These are phyloP conservation scores for Mobula hypostoma DNA, from an alignment of 2,113 vertebrate genomes.

Conservation along the genomic window DNA sequence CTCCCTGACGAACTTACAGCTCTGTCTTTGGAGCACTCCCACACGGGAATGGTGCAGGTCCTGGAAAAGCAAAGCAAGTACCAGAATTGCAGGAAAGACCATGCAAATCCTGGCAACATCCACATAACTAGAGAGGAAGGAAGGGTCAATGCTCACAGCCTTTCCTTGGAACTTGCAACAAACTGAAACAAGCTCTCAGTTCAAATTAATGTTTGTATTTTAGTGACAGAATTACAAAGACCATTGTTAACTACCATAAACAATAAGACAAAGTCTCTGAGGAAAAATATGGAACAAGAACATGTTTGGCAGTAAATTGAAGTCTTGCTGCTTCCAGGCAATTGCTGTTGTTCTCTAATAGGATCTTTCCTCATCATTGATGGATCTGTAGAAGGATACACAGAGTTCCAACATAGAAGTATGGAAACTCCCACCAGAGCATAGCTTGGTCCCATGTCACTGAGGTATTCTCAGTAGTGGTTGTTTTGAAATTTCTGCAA, in stretches of 20 bases:
- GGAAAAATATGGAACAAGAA: background rate
- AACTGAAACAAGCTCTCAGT: background rate
- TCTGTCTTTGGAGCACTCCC: background rate
- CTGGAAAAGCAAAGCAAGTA: background rate
- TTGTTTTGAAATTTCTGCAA: background rate
- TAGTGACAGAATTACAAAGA: background rate
- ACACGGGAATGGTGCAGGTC: background rate
- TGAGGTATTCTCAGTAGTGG: background rate
- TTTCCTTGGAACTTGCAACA: background rate
- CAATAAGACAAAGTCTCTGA: background rate
- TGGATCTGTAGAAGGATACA: background rate
- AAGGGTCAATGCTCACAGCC: background rate
- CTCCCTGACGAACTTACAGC: background rate
- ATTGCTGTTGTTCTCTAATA: background rate
- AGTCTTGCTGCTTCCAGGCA: slow-evolving; percentile 1
- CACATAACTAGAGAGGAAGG: background rate
- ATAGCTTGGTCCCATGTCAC: background rate
- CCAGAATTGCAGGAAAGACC: background rate
- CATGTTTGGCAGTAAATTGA: background rate
- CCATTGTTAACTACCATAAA: background rate
- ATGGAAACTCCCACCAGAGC: background rate
- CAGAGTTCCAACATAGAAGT: background rate
- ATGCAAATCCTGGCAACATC: background rate
- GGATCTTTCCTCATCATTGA: background rate
- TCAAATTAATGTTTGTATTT: background rate